Evolutionary conservation across 2,888 invertebrate genomes (phyloP), one percentile per base, ranked within the genome.

Genomic region (Didymodactylos carnosus): DNA sequence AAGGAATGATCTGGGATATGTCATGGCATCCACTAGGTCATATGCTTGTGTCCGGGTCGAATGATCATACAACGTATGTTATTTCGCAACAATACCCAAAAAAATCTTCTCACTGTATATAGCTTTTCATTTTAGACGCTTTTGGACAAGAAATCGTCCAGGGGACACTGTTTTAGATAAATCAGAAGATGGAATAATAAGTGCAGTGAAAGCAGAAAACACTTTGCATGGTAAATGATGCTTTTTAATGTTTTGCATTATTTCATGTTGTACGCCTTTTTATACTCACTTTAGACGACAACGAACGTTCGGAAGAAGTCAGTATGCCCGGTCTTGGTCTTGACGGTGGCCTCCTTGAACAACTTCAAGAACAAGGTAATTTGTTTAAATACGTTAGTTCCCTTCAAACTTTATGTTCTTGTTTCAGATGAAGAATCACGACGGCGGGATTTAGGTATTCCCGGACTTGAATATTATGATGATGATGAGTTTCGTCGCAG

Each of bases 11-110:
- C 6, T 99, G 98, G 98, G 92, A 94, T 19, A 86, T 98, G 81
- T 94, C 94, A 40, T 99, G 98, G 98, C 98, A 99, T 86, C 98
- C 98, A 0, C 86, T 98, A 25, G 98, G 98, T 1, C 98, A 99
- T 81, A 97, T 99, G 79, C 86, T 99, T 41, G 95, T 94, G 80
- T 94, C 97, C 5, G 98, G 97, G 0, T 97, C 97, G n/a, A 99
- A 99, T 85, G 98, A 99, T 84, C 97, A 98, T 80, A 93, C 95
- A 39, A 86, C 86, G 83, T 85, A 79, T 77, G 82, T 79, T 27
- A 29, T 27, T 14, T n/a, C 39, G 75, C 10, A 39, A 23, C 2
- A 23, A 2, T 70, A 1, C 16, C 13, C 2, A 10, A 14, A 72
- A 4, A 16, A 6, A 49, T 23, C 13, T 29, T 39, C 46, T 8